These are phyloP conservation scores for Phaetusa simplex DNA, from an alignment of 2,113 vertebrate genomes.

Conservation along the genomic window DNA sequence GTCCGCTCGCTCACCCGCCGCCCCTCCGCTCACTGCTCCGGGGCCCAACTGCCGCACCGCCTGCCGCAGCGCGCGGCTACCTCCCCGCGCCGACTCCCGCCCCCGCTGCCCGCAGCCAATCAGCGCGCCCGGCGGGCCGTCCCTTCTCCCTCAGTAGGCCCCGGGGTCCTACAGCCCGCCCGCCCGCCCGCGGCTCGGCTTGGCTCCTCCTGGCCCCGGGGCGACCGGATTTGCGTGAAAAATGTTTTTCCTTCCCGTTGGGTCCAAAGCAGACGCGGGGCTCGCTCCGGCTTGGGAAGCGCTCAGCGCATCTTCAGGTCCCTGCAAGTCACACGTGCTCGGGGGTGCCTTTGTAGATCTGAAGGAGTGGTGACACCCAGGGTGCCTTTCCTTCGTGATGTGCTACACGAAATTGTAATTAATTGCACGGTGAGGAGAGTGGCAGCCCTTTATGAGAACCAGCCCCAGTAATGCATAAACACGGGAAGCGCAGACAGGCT, in stretches of 20 bases:
- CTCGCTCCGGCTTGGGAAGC: not conserved
- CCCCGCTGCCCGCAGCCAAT: not conserved
- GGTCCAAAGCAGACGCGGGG: not conserved
- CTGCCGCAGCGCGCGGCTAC: not conserved
- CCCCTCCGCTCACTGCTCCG: not conserved
- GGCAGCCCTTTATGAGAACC: not conserved
- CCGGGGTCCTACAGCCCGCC: too few relatives aligned
- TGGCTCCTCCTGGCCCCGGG: too few relatives aligned
- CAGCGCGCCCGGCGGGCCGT: not conserved
- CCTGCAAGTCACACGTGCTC: not conserved
- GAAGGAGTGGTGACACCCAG: not conserved
- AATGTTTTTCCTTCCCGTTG: not conserved
- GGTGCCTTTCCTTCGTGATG: not conserved
- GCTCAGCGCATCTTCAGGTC: not conserved
- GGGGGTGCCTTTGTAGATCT: not conserved
- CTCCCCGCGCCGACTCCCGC: not conserved
- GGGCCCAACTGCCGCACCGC: not conserved
- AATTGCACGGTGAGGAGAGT: accelerated
- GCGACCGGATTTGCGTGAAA: too few relatives aligned
- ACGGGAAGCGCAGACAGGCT: not conserved
- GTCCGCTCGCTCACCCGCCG: not conserved
- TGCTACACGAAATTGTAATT: not conserved
- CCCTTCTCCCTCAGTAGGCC: too few relatives aligned
- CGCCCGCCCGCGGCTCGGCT: too few relatives aligned
- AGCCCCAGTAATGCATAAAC: not conserved